phyloP scores from a whole-genome alignment of 2,113 vertebrate genomes.

The Cyanocitta stelleri region DNA sequence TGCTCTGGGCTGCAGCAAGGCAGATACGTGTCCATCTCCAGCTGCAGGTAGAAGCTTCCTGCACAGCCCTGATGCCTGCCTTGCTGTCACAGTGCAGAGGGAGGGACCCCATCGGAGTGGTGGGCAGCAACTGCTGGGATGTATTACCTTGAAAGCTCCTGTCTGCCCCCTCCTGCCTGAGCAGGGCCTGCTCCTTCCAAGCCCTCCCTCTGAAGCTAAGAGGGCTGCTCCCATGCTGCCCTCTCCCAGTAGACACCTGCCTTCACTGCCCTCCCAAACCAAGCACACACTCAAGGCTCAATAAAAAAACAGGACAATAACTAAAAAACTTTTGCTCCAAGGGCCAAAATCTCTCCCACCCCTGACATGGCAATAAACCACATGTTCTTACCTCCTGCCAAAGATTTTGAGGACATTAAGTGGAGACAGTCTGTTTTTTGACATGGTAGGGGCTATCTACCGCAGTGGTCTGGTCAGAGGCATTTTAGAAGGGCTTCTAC shows the following conservation, averaged over 20 bases:
- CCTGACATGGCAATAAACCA: neutral
- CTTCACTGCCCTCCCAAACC: neutral
- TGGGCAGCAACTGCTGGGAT: neutral
- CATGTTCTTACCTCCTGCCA: neutral
- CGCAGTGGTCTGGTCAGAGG: neutral
- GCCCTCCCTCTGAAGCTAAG: neutral
- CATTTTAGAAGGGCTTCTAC: neutral
- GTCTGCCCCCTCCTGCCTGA: neutral
- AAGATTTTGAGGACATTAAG: neutral
- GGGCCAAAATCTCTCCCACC: neutral
- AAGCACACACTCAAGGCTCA: neutral
- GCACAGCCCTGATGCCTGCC: neutral
- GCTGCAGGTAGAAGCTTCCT: neutral
- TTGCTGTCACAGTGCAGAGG: neutral
- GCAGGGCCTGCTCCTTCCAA: neutral
- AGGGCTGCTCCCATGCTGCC: neutral
- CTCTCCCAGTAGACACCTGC: neutral
- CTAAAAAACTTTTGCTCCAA: neutral
- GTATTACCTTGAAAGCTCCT: neutral
- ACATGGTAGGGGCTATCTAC: neutral
- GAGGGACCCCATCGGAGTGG: rapidly evolving
- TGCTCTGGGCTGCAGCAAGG: neutral
- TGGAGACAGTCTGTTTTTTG: neutral
- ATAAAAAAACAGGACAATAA: neutral
- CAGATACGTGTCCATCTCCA: neutral